phyloP scores from a whole-genome alignment of 2,888 invertebrate species.

The Spicauda simplicius region DNA sequence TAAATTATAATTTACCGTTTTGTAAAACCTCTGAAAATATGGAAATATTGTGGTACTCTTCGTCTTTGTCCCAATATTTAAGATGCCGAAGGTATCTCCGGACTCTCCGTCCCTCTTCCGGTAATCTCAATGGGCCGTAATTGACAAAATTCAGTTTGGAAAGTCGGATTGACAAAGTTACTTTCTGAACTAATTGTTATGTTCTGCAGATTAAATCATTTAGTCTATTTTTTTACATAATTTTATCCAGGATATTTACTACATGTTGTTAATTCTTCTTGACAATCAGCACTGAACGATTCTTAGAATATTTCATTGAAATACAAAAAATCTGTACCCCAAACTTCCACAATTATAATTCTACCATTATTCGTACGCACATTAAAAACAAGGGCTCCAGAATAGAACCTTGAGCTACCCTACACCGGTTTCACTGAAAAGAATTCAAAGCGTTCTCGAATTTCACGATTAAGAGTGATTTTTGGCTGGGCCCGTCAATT shows the following conservation, averaged over 20 bases:
- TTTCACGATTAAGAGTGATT: constrained; percentile 63
- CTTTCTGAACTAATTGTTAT: constrained; percentile 11
- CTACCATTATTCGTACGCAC: background rate
- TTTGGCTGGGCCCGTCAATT: constrained; percentile 54
- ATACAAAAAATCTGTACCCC: too few species aligned
- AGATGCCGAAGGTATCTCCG: background rate
- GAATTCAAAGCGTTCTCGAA: constrained; percentile 50
- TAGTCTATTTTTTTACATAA: too few species aligned
- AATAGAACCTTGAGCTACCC: constrained; percentile 38
- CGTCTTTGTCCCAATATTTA: constrained; percentile 4
- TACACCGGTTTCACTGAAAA: constrained; percentile 38
- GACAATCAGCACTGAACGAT: background rate
- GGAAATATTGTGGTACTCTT: background rate
- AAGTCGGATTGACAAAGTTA: constrained; percentile 15
- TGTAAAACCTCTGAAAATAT: too few species aligned
- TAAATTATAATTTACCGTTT: too few species aligned
- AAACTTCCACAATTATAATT: constrained; percentile 3
- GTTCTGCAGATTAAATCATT: constrained; percentile 5
- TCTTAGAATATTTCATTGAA: constrained; percentile 1
- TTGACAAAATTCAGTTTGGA: constrained; percentile 25
- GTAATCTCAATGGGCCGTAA: constrained; percentile 1
- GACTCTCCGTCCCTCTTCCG: background rate
- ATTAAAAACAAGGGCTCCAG: constrained; percentile 24
- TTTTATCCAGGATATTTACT: too few species aligned
- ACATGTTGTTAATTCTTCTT: too few species aligned